phyloP scores from a whole-genome alignment of 2,113 vertebrate genomes.

The Ginglymostoma cirratum region DNA sequence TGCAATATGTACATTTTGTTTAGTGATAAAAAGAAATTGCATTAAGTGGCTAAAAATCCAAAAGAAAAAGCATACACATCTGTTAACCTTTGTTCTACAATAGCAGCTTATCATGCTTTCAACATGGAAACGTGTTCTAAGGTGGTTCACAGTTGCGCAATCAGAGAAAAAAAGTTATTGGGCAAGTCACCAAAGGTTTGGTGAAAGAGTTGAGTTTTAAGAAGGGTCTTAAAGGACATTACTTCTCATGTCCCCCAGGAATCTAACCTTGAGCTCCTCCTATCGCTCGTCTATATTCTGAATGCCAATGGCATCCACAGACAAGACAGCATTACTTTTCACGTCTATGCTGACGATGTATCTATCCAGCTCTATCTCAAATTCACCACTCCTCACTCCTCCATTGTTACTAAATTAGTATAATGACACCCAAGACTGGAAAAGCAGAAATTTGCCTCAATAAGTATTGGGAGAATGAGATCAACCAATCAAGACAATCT shows the following conservation, averaged over 20 bases:
- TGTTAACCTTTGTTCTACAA: neutral
- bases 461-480: neutral
- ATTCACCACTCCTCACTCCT: neutral
- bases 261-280: neutral
- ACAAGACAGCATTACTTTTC: neutral
- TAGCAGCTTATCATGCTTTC: neutral
- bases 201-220: too few relatives aligned
- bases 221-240: neutral
- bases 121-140: neutral
- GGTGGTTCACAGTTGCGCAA: neutral
- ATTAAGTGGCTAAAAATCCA: neutral
- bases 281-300: neutral
- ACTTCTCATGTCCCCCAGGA: neutral
- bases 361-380: neutral
- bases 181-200: neutral
- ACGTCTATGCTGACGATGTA: neutral
- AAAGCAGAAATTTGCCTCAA: neutral
- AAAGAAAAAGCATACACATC: neutral
- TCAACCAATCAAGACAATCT: neutral
- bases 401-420: neutral
- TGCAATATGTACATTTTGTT: neutral
- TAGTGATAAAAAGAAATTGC: neutral
- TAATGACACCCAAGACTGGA: neutral
- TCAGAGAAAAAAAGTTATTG: neutral
- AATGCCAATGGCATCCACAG: too few relatives aligned